Conservation (phyloP, 2,797 vertebrate genomes). For the Argyrosomus regius region DNA sequence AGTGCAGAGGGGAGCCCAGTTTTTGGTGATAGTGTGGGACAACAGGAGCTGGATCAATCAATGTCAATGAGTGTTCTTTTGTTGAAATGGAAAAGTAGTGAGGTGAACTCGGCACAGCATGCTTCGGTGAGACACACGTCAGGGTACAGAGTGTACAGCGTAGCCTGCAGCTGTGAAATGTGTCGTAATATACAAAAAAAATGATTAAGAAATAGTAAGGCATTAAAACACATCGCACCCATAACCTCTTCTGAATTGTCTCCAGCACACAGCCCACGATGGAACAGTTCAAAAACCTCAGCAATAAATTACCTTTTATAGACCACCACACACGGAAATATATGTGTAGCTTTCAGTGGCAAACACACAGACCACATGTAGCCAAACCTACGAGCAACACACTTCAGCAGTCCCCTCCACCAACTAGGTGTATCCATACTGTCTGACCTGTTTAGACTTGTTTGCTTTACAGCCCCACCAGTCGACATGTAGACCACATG, state of each 20-base stretch:
- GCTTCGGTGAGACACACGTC: background rate
- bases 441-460: constrained; percentile 50
- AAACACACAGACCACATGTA: constrained; percentile 35
- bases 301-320: constrained; percentile 33
- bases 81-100: constrained; percentile 11
- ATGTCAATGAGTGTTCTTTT: background rate
- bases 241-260: background rate
- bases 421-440: background rate
- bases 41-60: background rate
- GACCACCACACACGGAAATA: background rate
- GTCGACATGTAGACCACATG: constrained; percentile 48
- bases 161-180: background rate
- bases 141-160: background rate
- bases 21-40: background rate
- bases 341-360: constrained; percentile 1
- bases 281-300: background rate
- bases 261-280: background rate
- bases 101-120: background rate
- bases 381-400: constrained; percentile 23
- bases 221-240: background rate
- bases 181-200: background rate
- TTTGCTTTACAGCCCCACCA: constrained; percentile 36
- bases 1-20: background rate
- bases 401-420: constrained; percentile 7
- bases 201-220: constrained; percentile 2